Percentiles rank a stretch among this genome's conserved stretches.
Evolutionary conservation across 2,888 invertebrate species (phyloP).

Genomic region (Drosophila subquinaria): DNA sequence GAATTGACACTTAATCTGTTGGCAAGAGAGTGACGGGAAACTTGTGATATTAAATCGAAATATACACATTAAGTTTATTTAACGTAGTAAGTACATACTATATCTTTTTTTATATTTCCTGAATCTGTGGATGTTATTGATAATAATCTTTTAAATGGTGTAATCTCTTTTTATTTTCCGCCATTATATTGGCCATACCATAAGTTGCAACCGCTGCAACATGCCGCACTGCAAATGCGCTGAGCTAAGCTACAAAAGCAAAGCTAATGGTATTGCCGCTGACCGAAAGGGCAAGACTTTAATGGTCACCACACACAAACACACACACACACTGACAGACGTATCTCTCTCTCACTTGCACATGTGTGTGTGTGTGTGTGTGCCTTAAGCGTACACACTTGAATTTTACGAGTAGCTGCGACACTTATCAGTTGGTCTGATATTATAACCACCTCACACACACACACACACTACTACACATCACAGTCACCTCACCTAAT

Average conservation of each 20-base stretch:
- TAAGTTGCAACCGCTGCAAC: slow-evolving; percentile 49
- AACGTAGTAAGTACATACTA: too few species aligned
- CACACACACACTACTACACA: background rate
- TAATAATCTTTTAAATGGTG: slow-evolving; percentile 35
- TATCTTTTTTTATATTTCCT: background rate
- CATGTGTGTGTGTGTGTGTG: too few species aligned
- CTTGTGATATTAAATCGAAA: too few species aligned
- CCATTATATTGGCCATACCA: slow-evolving; percentile 45
- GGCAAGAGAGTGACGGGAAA: too few species aligned
- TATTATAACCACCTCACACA: slow-evolving; percentile 28
- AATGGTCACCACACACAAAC: slow-evolving; percentile 28
- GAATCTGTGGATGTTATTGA: slow-evolving; percentile 17
- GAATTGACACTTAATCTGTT: too few species aligned
- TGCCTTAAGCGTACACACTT: slow-evolving; percentile 47
- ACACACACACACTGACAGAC: slow-evolving; percentile 12
- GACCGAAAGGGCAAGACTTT: slow-evolving; percentile 38
- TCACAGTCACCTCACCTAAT: background rate
- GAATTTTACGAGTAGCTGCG: slow-evolving; percentile 53
- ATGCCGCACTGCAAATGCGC: slow-evolving; percentile 40
- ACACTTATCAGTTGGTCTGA: slow-evolving; percentile 57
- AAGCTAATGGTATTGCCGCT: slow-evolving; percentile 50
- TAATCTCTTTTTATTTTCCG: slow-evolving; percentile 38
- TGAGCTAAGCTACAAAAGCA: slow-evolving; percentile 46
- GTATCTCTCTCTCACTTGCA: background rate
- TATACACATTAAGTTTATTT: too few species aligned